These are phyloP conservation scores for Gymnodraco acuticeps DNA, from an alignment of 2,797 vertebrate species.

Conservation along the genomic window DNA sequence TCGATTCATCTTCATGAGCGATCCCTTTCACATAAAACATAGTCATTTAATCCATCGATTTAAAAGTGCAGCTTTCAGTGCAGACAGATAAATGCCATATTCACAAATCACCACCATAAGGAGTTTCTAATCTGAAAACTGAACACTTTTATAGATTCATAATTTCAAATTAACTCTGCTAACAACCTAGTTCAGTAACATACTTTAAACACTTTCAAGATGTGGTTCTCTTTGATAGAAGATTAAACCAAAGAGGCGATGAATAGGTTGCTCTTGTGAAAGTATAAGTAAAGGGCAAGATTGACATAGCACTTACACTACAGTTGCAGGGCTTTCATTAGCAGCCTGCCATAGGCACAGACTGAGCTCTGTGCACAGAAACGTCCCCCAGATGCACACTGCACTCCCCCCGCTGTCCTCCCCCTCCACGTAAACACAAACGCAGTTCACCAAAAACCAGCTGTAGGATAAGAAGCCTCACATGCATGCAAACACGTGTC, in stretches of 20 bases:
- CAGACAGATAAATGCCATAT: not conserved
- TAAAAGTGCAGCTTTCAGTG: not conserved
- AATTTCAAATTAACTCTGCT: slow-evolving; percentile 10
- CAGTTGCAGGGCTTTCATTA: slow-evolving; percentile 38
- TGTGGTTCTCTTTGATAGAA: not conserved
- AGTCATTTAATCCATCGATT: no score
- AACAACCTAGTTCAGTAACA: not conserved
- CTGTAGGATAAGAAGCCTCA: slow-evolving; percentile 10
- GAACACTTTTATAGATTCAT: slow-evolving; percentile 14
- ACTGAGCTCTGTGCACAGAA: slow-evolving; percentile 58
- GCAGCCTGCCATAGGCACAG: slow-evolving; percentile 40
- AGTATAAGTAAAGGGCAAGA: not conserved
- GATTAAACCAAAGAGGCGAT: slow-evolving; percentile 11
- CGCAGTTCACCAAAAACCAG: slow-evolving; percentile 44
- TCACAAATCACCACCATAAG: not conserved
- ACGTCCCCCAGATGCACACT: slow-evolving; percentile 76
- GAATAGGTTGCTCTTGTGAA: not conserved
- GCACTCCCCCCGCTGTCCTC: slow-evolving; percentile 72
- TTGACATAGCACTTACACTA: not conserved
- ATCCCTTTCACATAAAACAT: not conserved
- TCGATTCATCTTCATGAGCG: not conserved
- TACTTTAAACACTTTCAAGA: slow-evolving; percentile 23
- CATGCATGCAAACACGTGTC: not conserved
- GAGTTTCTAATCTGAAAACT: not conserved
- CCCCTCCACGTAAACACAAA: slow-evolving; percentile 85